Percentiles rank a stretch among this genome's conserved stretches.
Evolutionary conservation across 1,140 invertebrate genomes (phyloP).

Genomic region (Camponotus pennsylvanicus): DNA sequence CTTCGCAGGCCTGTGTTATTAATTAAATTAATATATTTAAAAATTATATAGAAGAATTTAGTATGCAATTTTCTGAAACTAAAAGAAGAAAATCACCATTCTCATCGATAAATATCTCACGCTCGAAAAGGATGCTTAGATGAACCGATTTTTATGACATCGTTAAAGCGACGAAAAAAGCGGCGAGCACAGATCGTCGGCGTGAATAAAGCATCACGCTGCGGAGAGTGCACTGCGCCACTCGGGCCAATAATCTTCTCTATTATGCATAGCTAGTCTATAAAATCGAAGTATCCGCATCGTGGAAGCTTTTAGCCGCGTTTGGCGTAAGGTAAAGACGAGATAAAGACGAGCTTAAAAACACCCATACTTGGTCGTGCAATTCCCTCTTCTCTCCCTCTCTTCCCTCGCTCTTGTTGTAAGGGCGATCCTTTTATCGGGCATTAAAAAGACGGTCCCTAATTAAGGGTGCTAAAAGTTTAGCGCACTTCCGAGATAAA

Average conservation of each 20-base stretch:
- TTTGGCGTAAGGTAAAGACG: constrained; percentile 50
- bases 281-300: constrained; percentile 65
- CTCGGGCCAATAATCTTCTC: constrained; percentile 57
- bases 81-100: not conserved
- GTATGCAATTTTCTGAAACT: not conserved
- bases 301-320: constrained; percentile 60
- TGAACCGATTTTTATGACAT: constrained; percentile 45
- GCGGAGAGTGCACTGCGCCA: constrained; percentile 38
- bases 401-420: not conserved
- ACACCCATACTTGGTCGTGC: not conserved
- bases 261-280: constrained; percentile 61
- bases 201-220: constrained; percentile 53
- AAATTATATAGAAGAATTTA: too few relatives aligned
- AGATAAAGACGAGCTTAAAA: constrained; percentile 58
- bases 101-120: not conserved
- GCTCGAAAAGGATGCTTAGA: not conserved
- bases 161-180: constrained; percentile 48
- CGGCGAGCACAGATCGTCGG: constrained; percentile 15
- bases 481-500: constrained; percentile 3
- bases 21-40: too few relatives aligned
- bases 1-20: too few relatives aligned
- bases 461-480: constrained; percentile 60
- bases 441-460: constrained; percentile 33
- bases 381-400: not conserved
- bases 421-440: constrained; percentile 48